Percentiles rank a stretch among this genome's conserved stretches.
Evolutionary conservation across 2,113 vertebrate genomes (phyloP).

Genomic region (Stigmatopora argus): DNA sequence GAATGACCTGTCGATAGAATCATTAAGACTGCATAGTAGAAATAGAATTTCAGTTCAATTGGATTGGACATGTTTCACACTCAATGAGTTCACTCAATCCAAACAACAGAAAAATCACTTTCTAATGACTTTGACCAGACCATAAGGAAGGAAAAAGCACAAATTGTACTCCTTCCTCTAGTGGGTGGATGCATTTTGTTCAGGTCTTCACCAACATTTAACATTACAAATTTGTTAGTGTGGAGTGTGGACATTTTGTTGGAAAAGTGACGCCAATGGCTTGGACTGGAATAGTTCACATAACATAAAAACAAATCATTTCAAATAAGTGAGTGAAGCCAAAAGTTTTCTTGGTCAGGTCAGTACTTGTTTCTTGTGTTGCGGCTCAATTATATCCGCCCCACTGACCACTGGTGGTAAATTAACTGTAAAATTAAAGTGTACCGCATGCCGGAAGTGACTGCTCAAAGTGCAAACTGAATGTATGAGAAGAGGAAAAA

Average conservation of each 20-base stretch:
- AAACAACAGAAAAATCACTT: too few relatives aligned
- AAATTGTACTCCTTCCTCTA: background rate
- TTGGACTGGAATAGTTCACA: background rate
- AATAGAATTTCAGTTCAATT: too few relatives aligned
- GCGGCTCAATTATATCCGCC: background rate
- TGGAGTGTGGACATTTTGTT: background rate
- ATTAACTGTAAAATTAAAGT: background rate
- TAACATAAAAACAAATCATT: too few relatives aligned
- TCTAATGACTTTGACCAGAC: too few relatives aligned
- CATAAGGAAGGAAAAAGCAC: too few relatives aligned
- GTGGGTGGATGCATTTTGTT: background rate
- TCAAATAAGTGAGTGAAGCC: too few relatives aligned
- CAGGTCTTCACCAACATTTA: background rate
- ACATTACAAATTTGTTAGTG: too few relatives aligned
- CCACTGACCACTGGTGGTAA: background rate
- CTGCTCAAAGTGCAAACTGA: background rate
- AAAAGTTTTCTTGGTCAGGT: background rate
- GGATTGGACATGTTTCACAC: too few relatives aligned
- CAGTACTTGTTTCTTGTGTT: background rate
- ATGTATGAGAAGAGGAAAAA: background rate
- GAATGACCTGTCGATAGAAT: too few relatives aligned
- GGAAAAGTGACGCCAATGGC: background rate
- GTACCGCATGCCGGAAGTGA: background rate
- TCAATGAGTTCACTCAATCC: too few relatives aligned
- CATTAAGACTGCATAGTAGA: too few relatives aligned